Evolutionary conservation across 2,797 vertebrate species (phyloP), one percentile per base, ranked within the genome.

Genomic region (Myripristis jacobus): DNA sequence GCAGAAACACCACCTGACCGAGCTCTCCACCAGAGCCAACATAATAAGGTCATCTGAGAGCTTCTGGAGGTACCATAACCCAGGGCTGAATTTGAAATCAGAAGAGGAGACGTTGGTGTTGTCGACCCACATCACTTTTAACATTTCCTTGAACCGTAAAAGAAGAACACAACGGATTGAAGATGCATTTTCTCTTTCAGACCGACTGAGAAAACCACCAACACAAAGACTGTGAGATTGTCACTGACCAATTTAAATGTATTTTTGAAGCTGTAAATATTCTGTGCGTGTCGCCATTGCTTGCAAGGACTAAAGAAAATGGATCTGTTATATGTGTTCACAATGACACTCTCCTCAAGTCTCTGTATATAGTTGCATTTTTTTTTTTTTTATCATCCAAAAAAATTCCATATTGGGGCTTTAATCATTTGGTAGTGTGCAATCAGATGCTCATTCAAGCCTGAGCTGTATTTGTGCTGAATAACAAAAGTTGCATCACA

Each of bases 401-500:
- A 29, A 27, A 36, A 51, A 6, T 43, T 50, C 8, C n/a, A 70
- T 12, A 62, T 34, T 27, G 38, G 34, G 51, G 9, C 8, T 64
- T 70, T 58, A 61, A 38, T 70, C 29, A 31, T 59, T 43, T 44
- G 18, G 58, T 27, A 15, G 58, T 2, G n/a, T 27, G 34, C 21
- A 19, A 25, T 67, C 16, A 1, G 53, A 8, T 58, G 69, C 43
- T 60, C 47, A 56, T 43, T 70, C 21, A 46, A 11, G 50, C 53
- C 21, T 36, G 38, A 66, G 48, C 27, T 51, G 34, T 50, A 8
- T 41, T 67, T 55, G 3, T 44, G 66, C 16, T 21, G 9, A n/a
- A 75, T 44, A 43, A 57, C 46, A 73, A 62, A 81, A 56, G 62
- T 73, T 61, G 75, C 27, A 34, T 44, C 46, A 53, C 34, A n/a